Conservation (phyloP, 2,888 invertebrate species). For the Tridacna crocea region DNA sequence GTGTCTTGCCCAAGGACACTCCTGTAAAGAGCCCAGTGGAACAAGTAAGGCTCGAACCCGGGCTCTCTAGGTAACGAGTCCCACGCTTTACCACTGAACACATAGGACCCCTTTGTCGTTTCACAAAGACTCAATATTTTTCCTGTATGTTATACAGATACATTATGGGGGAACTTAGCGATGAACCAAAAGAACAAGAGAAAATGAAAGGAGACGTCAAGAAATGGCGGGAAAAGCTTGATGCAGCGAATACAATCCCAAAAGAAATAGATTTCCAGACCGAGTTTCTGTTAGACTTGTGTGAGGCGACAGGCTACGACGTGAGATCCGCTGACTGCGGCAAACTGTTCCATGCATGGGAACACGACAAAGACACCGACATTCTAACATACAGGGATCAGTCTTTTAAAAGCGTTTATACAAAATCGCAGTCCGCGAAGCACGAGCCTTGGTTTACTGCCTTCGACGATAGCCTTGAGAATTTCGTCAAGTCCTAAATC, state of each 20-base stretch:
- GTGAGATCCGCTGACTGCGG: constrained; percentile 8
- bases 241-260: constrained; percentile 15
- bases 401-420: constrained; percentile 35
- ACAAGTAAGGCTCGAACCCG: too few relatives aligned
- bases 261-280: constrained; percentile 57
- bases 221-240: constrained; percentile 38
- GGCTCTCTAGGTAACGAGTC: too few relatives aligned
- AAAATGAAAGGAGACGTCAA: constrained; percentile 38
- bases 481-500: constrained; percentile 46
- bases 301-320: constrained; percentile 33
- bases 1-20: too few relatives aligned
- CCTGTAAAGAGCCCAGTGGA: too few relatives aligned
- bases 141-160: constrained; percentile 20
- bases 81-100: too few relatives aligned
- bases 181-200: background rate
- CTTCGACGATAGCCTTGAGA: constrained; percentile 59
- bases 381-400: constrained; percentile 52
- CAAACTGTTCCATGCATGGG: constrained; percentile 41
- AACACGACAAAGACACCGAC: constrained; percentile 35
- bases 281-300: constrained; percentile 45
- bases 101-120: too few relatives aligned
- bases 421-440: constrained; percentile 33
- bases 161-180: constrained; percentile 31
- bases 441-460: constrained; percentile 45
- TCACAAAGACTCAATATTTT: too few relatives aligned